Conservation (phyloP, 2,888 invertebrate species). For the Rhaphigaster nebulosa region DNA sequence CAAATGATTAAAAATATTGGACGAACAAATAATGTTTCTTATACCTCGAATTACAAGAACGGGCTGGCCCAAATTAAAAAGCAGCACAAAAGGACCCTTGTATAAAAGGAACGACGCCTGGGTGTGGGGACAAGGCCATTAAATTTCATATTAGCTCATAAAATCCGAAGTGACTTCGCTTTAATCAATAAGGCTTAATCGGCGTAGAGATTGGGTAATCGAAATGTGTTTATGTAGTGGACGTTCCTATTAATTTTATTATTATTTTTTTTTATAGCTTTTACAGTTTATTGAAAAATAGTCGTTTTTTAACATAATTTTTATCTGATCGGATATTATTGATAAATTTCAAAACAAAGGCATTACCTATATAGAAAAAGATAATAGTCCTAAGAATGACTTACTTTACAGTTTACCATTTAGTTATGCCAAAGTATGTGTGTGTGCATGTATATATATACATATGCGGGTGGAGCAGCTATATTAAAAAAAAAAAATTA, state of each 20-base stretch:
- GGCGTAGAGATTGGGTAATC: not conserved
- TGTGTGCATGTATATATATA: too few species aligned
- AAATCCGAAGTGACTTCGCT: not conserved
- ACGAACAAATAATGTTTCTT: not conserved
- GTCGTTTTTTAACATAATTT: too few species aligned
- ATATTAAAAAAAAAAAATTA: too few species aligned
- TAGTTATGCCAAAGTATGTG: too few species aligned
- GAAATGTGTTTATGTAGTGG: not conserved
- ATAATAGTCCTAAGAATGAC: too few species aligned
- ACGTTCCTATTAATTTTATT: too few species aligned
- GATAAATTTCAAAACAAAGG: too few species aligned
- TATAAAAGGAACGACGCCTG: not conserved
- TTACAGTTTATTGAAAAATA: not conserved
- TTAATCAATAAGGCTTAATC: not conserved
- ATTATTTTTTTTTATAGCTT: not conserved
- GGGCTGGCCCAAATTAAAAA: not conserved
- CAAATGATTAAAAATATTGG: not conserved
- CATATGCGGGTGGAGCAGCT: too few species aligned
- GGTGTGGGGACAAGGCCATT: not conserved
- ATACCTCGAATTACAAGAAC: not conserved
- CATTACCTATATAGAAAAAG: too few species aligned
- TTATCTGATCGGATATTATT: too few species aligned
- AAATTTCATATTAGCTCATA: constrained; percentile 2
- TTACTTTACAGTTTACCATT: too few species aligned
- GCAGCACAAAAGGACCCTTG: not conserved